phyloP scores from a whole-genome alignment of 1,140 invertebrate genomes.

The Littorina saxatilis region DNA sequence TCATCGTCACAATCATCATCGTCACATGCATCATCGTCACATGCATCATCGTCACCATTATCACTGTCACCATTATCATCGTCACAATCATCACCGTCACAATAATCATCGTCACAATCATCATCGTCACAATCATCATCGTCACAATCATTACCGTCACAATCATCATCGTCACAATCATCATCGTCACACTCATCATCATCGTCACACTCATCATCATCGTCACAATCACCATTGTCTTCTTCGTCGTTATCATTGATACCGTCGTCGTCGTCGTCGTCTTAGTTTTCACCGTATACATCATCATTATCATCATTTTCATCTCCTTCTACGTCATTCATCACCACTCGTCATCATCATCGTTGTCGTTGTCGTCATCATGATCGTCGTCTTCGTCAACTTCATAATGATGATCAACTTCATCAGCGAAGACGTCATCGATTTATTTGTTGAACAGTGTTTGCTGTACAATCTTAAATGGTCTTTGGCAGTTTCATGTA shows the following conservation, averaged over 20 bases:
- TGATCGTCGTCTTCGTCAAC: neutral
- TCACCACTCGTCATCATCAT: neutral
- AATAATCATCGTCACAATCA: slow-evolving; percentile 22
- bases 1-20: slow-evolving; percentile 34
- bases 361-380: neutral
- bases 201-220: slow-evolving; percentile 34
- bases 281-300: neutral
- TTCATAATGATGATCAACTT: no score
- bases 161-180: slow-evolving; percentile 15
- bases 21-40: slow-evolving; percentile 34
- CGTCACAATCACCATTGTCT: slow-evolving; percentile 34
- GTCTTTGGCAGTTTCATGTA: no score
- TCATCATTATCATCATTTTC: slow-evolving; percentile 12
- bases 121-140: slow-evolving; percentile 13
- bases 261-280: slow-evolving; percentile 18
- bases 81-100: slow-evolving; percentile 20
- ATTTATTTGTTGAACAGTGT: no score
- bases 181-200: slow-evolving; percentile 8
- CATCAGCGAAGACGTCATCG: no score
- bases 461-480: no score
- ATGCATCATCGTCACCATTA: slow-evolving; percentile 28
- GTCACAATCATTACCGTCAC: slow-evolving; percentile 15
- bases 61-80: slow-evolving; percentile 15
- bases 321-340: neutral
- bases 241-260: slow-evolving; percentile 7